Evolutionary conservation across 2,113 vertebrate genomes (phyloP), one percentile per base, ranked within the genome.

Genomic region (Gopherus evgoodei): DNA sequence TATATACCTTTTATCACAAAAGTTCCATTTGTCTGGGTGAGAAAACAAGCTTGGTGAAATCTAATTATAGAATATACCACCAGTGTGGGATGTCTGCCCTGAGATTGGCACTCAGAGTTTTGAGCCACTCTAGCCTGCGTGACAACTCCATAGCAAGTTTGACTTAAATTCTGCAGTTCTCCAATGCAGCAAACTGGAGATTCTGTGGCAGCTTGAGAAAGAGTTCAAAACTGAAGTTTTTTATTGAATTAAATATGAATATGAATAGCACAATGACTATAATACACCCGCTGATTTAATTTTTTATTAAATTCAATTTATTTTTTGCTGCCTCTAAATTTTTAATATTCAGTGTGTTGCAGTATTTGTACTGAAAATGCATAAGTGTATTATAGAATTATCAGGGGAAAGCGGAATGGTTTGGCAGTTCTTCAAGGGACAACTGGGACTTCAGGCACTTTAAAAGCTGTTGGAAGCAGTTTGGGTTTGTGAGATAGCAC

Each of bases 371-470:
- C 83, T 42, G 49, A 38, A 21, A 92, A 91, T 56, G 38, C 24
- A 81, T 80, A 38, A 47, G 16, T 83, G 76, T 4, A 11, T 1
- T 59, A 42, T 42, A 91, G 91, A 65, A 81, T 4, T 8, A 79
- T 81, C 25, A 29, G 79, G 13, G 24, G 59, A 89, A 89, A 52
- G 19, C 27, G 44, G 57, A 1, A 89, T 89, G 42, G 54, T 47
- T 80, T 0, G 2, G 47, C 1, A 76, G 53, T 72, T 8, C 0
- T 0, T 56, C 38, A 52, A 52, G 13, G 49, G 50, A n/a, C 17
- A 52, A 86, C 9, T 53, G 13, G 65, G 62, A 75, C 6, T 2
- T 17, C 35, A 75, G 25, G 49, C 49, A 75, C 29, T 31, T 27
- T 17, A 59, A 7, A 82, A 82, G 44, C 14, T 24, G 59, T 27